phyloP scores from a whole-genome alignment of 2,113 vertebrate species.

The Madoqua kirkii region DNA sequence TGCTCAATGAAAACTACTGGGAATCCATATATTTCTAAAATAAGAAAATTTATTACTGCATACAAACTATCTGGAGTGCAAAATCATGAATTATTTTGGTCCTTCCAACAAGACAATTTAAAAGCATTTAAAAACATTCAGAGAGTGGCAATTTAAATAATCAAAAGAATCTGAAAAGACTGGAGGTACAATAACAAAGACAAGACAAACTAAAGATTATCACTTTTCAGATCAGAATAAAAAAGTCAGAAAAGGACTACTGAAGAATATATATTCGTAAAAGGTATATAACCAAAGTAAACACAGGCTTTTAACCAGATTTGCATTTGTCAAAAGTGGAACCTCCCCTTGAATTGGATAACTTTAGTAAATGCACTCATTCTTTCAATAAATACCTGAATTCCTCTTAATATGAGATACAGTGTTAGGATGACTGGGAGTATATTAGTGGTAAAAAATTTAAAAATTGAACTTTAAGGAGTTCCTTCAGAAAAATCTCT shows the following conservation, averaged over 20 bases:
- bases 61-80: neutral
- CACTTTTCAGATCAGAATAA: neutral
- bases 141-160: neutral
- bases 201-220: neutral
- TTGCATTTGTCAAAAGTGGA: neutral
- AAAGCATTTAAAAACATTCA: conserved; percentile 6
- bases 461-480: neutral
- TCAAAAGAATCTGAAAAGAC: neutral
- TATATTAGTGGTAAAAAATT: neutral
- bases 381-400: neutral
- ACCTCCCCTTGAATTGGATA: neutral
- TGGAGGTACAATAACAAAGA: neutral
- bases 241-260: neutral
- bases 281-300: neutral
- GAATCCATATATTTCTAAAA: neutral
- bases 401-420: neutral
- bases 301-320: neutral
- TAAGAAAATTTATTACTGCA: neutral
- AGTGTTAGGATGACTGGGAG: neutral
- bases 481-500: neutral
- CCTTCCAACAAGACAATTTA: neutral
- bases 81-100: neutral
- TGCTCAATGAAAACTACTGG: neutral
- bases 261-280: neutral
- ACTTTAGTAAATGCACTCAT: neutral